Evolutionary conservation across 1,140 invertebrate species (phyloP), one percentile per base, ranked within the genome.

Genomic region (Triops cancriformis): DNA sequence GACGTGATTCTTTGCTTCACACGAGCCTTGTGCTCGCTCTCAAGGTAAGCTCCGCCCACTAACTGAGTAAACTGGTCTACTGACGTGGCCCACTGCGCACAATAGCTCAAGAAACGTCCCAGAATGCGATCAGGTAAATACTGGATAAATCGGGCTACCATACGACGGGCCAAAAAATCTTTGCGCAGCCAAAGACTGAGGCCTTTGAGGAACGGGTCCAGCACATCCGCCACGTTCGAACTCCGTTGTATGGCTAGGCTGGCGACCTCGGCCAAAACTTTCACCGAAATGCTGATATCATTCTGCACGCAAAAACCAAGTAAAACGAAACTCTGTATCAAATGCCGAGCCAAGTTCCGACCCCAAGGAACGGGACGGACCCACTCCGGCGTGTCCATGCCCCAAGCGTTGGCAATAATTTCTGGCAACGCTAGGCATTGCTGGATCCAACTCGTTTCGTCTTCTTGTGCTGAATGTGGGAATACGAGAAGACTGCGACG

Each of bases 301-400:
- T 80, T 74, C 27, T 80, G 80, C 26, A 83, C 81, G 72, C 82
- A 83, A 11, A 81, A 76, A 72, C 82, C 80, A 28, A 83, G 81
- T 45, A 81, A 81, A 78, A 82, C 82, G 27, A 81, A 78, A 72
- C 83, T 82, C 80, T 83, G 80, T 26, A 82, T 80, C 64, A 80
- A 51, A 26, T 80, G 76, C 72, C 80, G 77, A n/a, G 74, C 75
- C n/a, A 81, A 41, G 75, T 76, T 78, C 11, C 74, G 77, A 28
- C 74, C 78, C 45, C 77, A 81, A 14, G 42, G 74, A 31, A 26
- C 72, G 64, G 78, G 76, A 12, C 43, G 78, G 18, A 80, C 26
- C 14, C 31, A 64, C 7, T 77, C 76, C 31, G 79, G 79, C 51
- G 28, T 18, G 73, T 81, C 77, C 73, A 78, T 80, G 43, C 82